Percentiles rank a stretch among this genome's conserved stretches.
phyloP scores from a whole-genome alignment of 1,140 invertebrate genomes.

The Atta texana region DNA sequence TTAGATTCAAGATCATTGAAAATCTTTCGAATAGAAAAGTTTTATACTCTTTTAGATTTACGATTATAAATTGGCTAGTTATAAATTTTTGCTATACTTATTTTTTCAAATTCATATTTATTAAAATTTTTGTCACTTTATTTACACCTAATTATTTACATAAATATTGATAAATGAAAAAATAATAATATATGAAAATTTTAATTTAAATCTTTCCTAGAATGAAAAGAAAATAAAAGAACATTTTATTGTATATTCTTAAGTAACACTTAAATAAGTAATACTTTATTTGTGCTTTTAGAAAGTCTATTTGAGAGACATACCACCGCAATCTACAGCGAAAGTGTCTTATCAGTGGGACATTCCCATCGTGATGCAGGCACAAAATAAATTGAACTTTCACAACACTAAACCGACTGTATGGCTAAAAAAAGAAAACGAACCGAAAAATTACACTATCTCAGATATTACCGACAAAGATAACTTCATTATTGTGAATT shows the following conservation, averaged over 20 bases:
- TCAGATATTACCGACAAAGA: constrained; percentile 86
- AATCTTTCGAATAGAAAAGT: background rate
- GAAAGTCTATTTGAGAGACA: constrained; percentile 90
- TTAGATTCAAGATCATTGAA: background rate
- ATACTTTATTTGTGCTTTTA: constrained; percentile 71
- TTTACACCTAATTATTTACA: background rate
- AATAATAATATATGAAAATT: constrained; percentile 12
- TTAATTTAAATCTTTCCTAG: constrained; percentile 12
- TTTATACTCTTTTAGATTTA: background rate
- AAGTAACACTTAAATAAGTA: background rate
- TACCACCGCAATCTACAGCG: constrained; percentile 80
- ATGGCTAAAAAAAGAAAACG: constrained; percentile 88
- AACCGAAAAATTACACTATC: constrained; percentile 78
- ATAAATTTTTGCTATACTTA: background rate
- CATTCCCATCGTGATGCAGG: constrained; percentile 89
- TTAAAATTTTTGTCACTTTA: background rate
- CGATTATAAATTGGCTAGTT: background rate
- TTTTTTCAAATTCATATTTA: background rate
- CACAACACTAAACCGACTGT: constrained; percentile 85
- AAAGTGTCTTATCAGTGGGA: constrained; percentile 89
- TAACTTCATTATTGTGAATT: constrained; percentile 91
- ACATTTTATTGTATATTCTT: background rate
- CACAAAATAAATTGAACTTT: constrained; percentile 87
- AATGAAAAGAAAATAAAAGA: constrained; percentile 5
- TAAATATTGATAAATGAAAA: background rate